Conservation (phyloP, 2,113 vertebrate genomes). For the Steatornis caripensis region DNA sequence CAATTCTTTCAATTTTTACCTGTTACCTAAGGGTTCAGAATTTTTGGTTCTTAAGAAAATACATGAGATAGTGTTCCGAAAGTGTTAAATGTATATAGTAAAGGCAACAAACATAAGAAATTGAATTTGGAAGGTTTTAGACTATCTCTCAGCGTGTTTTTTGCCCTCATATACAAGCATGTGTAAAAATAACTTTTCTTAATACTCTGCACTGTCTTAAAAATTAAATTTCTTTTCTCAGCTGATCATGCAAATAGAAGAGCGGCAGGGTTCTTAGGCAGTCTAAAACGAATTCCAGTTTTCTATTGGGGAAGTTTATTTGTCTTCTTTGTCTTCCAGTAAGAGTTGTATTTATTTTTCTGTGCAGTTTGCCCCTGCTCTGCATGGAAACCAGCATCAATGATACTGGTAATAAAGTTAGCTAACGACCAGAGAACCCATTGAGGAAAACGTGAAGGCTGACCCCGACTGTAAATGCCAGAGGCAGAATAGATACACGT, state of each 20-base stretch:
- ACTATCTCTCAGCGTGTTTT: neutral
- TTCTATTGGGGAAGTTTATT: neutral
- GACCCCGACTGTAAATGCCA: neutral
- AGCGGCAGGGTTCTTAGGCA: neutral
- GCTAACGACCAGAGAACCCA: neutral
- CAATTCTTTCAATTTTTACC: fast-evolving
- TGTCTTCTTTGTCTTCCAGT: neutral
- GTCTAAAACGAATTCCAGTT: neutral
- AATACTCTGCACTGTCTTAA: neutral
- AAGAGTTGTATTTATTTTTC: neutral
- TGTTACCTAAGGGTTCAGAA: neutral
- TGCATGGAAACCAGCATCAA: neutral
- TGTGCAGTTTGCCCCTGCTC: neutral
- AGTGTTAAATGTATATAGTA: neutral
- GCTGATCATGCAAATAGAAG: neutral
- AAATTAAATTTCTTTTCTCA: neutral
- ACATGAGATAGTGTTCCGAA: neutral
- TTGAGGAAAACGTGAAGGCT: neutral
- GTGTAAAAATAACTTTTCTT: neutral
- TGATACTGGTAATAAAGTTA: neutral
- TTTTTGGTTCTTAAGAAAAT: neutral
- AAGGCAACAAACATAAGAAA: neutral
- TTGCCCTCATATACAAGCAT: neutral
- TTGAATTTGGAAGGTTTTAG: neutral
- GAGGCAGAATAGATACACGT: neutral